phyloP scores from a whole-genome alignment of 2,888 invertebrate species.

The Parapristionchus giblindavisi region DNA sequence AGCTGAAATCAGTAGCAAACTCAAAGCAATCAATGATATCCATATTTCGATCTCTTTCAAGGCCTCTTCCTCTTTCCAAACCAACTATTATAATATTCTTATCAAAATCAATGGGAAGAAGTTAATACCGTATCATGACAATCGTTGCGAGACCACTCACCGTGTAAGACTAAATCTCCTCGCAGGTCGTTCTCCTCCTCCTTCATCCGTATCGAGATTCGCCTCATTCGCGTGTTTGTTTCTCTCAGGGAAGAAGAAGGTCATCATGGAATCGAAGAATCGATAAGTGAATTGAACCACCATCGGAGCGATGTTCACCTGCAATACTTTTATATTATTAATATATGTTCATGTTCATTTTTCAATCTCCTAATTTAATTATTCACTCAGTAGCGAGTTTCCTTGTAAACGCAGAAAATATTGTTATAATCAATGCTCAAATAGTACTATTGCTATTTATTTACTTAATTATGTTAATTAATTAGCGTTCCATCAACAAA shows the following conservation, averaged over 20 bases:
- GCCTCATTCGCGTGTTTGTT: constrained; percentile 73
- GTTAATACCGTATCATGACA: not conserved
- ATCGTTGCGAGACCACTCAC: no score
- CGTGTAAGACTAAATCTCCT: constrained; percentile 28
- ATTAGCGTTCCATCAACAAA: no score
- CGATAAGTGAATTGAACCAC: constrained; percentile 73
- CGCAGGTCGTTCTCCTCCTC: constrained; percentile 13
- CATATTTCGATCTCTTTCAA: no score
- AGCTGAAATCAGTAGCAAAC: no score
- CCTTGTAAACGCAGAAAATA: no score
- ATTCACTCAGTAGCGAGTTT: no score
- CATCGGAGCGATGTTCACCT: constrained; percentile 73
- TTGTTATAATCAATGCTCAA: no score
- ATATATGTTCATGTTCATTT: not conserved
- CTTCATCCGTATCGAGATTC: constrained; percentile 40
- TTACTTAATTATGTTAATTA: no score
- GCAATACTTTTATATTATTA: not conserved
- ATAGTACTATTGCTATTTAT: no score
- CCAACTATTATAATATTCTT: not conserved
- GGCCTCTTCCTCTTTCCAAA: not conserved
- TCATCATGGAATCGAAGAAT: constrained; percentile 85
- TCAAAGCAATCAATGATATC: no score
- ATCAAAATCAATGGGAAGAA: not conserved
- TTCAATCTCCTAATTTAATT: not conserved
- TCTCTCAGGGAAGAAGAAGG: constrained; percentile 83